Evolutionary conservation across 1,140 invertebrate genomes (phyloP).

Genomic region (Bursaphelenchus mucronatus): DNA sequence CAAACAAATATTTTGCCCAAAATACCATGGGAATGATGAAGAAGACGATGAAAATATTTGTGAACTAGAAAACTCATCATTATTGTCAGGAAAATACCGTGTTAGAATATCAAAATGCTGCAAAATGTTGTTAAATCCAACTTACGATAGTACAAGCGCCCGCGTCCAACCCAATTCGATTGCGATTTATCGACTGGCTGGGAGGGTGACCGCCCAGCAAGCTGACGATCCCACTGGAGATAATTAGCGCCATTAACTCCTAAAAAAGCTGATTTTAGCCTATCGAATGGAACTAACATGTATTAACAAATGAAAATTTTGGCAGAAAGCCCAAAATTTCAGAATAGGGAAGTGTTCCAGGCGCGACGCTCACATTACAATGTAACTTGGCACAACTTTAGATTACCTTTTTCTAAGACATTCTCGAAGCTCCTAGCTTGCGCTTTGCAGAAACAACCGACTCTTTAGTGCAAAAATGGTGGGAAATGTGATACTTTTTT

Average conservation of each 20-base stretch:
- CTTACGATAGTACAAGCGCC: conserved; percentile 37
- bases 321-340: no score
- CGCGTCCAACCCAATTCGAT: conserved; percentile 31
- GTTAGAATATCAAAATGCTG: no score
- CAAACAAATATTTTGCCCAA: conserved; percentile 26
- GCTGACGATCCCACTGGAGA: conserved; percentile 28
- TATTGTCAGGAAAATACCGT: conserved; percentile 12
- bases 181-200: conserved; percentile 35
- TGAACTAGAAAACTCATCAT: conserved; percentile 32
- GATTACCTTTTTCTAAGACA: no score
- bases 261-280: conserved; percentile 17
- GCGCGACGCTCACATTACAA: no score
- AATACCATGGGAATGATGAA: conserved; percentile 36
- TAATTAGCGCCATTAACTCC: conserved; percentile 33
- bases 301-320: no score
- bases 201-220: conserved; percentile 29
- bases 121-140: not conserved
- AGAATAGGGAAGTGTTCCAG: no score
- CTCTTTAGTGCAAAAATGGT: not conserved
- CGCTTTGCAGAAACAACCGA: no score
- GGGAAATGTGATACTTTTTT: no score
- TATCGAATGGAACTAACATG: not conserved
- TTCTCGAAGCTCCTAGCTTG: no score
- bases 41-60: conserved; percentile 31
- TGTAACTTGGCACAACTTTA: no score